Percentiles rank a stretch among this genome's conserved stretches.
Conservation (phyloP, 2,888 invertebrate species). For the Agrochola macilenta region DNA sequence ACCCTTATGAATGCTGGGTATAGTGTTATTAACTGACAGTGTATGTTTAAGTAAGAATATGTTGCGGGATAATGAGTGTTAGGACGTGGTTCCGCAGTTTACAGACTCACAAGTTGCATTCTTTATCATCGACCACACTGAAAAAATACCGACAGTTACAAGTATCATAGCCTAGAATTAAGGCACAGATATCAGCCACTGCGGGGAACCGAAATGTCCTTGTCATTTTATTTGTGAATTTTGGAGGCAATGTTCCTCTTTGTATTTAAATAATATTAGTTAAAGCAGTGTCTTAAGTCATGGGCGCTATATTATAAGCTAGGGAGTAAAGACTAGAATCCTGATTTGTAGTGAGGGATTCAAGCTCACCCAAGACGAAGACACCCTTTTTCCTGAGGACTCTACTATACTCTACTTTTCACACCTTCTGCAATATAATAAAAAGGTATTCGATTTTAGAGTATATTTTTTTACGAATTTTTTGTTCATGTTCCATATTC, state of each 20-base stretch:
- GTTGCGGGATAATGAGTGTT: background rate
- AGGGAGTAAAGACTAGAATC: too few relatives aligned
- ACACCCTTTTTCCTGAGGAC: too few relatives aligned
- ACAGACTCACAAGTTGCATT: background rate
- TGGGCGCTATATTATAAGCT: too few relatives aligned
- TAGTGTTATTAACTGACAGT: slow-evolving; percentile 25
- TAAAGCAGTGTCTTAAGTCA: too few relatives aligned
- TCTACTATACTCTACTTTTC: too few relatives aligned
- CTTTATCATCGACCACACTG: background rate
- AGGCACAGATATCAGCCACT: background rate
- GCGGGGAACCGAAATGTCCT: background rate
- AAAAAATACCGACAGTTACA: background rate
- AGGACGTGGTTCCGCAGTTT: background rate
- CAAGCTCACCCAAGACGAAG: too few relatives aligned
- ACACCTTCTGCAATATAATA: too few relatives aligned
- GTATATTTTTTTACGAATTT: too few relatives aligned
- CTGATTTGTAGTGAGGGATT: too few relatives aligned
- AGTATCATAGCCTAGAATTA: background rate
- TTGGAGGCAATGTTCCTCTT: background rate
- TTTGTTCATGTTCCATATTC: too few relatives aligned
- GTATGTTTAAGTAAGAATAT: slow-evolving; percentile 36
- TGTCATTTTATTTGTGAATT: background rate
- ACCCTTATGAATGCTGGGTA: slow-evolving; percentile 34
- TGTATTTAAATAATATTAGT: background rate
- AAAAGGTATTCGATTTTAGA: too few relatives aligned